Conservation (phyloP, 2,888 invertebrate genomes). For the Megamerina dolium region DNA sequence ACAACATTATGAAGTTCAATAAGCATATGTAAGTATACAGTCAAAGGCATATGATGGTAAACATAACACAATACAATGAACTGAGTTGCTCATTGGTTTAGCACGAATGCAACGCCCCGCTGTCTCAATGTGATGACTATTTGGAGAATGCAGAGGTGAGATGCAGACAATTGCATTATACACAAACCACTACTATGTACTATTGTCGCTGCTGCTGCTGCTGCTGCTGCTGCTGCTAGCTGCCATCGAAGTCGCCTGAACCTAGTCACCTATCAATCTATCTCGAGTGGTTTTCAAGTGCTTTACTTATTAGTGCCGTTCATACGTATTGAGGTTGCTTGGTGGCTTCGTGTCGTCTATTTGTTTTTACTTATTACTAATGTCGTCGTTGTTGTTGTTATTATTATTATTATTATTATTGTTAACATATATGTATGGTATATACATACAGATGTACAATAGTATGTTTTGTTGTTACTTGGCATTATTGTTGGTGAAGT, state of each 20-base stretch:
- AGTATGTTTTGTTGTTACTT: constrained; percentile 2
- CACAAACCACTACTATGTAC: neutral
- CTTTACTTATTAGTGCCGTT: constrained; percentile 37
- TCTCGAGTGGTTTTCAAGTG: constrained; percentile 40
- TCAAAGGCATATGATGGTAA: too few relatives aligned
- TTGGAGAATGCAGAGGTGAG: too few relatives aligned
- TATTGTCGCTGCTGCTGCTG: constrained; percentile 1
- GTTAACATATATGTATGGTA: neutral
- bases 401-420: neutral
- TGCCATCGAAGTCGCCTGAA: constrained; percentile 24
- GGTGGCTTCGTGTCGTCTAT: neutral
- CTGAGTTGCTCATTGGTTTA: too few relatives aligned
- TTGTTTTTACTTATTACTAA: neutral
- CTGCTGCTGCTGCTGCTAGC: constrained; percentile 2
- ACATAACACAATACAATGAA: too few relatives aligned
- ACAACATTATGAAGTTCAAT: too few relatives aligned
- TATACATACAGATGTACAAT: neutral
- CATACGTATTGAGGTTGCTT: constrained; percentile 2
- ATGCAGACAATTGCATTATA: too few relatives aligned
- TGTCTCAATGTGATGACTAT: too few relatives aligned
- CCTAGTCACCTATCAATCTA: constrained; percentile 44
- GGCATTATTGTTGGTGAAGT: constrained; percentile 6
- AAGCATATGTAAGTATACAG: too few relatives aligned
- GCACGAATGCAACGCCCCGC: too few relatives aligned
- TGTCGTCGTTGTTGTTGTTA: constrained; percentile 3